phyloP scores from a whole-genome alignment of 2,797 vertebrate genomes.

The Cichlasoma orientale region DNA sequence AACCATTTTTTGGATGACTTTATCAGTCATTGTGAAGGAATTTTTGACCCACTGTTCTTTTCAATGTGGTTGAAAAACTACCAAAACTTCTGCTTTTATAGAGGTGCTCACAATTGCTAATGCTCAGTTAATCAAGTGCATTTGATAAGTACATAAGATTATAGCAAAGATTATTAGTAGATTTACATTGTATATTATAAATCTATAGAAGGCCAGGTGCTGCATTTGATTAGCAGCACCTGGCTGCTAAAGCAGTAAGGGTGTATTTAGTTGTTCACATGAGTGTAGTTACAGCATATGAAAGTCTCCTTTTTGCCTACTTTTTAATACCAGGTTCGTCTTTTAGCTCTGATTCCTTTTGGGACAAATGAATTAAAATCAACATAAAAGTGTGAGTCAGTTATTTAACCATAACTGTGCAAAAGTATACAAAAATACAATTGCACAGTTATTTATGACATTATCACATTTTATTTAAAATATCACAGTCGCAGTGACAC shows the following conservation, averaged over 20 bases:
- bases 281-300: background rate
- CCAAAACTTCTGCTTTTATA: background rate
- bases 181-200: background rate
- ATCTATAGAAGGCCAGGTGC: background rate
- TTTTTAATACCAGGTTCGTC: background rate
- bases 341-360: background rate
- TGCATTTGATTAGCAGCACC: background rate
- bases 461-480: background rate
- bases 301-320: background rate
- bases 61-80: no score
- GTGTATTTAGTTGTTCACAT: background rate
- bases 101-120: background rate
- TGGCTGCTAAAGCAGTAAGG: background rate
- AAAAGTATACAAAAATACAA: background rate
- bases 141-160: background rate
- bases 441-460: background rate
- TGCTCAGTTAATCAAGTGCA: background rate
- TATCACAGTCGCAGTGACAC: background rate
- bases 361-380: background rate
- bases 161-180: background rate
- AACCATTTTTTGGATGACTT: background rate
- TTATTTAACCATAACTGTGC: background rate
- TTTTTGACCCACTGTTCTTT: background rate
- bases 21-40: background rate
- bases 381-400: background rate